phyloP scores from a whole-genome alignment of 2,888 invertebrate species.

The Eupithecia abbreviata region DNA sequence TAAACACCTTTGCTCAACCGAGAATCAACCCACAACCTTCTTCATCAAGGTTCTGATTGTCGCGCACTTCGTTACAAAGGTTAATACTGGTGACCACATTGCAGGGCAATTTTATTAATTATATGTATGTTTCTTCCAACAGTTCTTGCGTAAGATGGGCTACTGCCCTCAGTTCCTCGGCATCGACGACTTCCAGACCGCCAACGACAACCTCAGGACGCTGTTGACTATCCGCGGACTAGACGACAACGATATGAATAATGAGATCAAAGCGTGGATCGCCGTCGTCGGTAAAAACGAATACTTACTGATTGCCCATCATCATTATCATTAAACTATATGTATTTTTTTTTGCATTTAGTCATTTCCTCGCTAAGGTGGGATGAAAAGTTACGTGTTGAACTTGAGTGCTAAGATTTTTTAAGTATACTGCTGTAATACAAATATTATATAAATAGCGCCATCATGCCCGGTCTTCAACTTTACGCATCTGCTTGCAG shows the following conservation, averaged over 20 bases:
- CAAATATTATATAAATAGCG: too few species aligned
- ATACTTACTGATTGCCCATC: neutral
- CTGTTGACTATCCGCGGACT: conserved; percentile 90
- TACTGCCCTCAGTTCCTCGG: conserved; percentile 97
- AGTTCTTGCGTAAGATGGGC: conserved; percentile 90
- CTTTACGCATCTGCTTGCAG: neutral
- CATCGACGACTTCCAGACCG: conserved; percentile 90
- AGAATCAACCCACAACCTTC: neutral
- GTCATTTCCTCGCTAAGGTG: too few species aligned
- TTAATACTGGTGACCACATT: neutral
- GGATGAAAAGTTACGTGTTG: too few species aligned
- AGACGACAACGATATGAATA: conserved; percentile 59
- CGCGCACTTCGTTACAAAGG: neutral
- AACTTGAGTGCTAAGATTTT: too few species aligned
- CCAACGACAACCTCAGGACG: conserved; percentile 87
- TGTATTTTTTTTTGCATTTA: too few species aligned
- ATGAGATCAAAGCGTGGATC: conserved; percentile 84
- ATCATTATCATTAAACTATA: too few species aligned
- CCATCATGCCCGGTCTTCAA: too few species aligned
- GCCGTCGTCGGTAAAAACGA: conserved; percentile 76
- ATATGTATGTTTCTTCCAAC: conserved; percentile 29
- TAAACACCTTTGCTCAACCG: neutral
- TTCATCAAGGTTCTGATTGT: neutral
- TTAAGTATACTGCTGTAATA: too few species aligned
- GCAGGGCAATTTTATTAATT: neutral